These are phyloP conservation scores for Arctopsyche grandis DNA, from an alignment of 1,140 invertebrate species.

Conservation along the genomic window DNA sequence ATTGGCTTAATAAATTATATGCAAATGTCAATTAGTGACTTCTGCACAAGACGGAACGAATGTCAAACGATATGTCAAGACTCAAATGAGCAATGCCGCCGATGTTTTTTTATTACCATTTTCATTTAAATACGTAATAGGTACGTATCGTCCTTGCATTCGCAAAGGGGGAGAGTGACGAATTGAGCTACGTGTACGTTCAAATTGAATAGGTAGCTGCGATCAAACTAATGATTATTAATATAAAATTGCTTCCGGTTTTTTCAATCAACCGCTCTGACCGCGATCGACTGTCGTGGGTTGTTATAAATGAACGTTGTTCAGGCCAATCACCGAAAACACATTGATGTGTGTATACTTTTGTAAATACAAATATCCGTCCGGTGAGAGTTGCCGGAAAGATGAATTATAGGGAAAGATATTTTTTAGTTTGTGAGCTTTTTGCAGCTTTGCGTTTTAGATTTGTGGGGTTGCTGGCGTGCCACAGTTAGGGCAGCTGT, in stretches of 20 bases:
- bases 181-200: not conserved
- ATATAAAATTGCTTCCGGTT: constrained; percentile 39
- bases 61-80: constrained; percentile 30
- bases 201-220: constrained; percentile 31
- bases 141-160: not conserved
- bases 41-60: constrained; percentile 10
- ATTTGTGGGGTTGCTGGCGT: no score
- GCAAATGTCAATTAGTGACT: constrained; percentile 35
- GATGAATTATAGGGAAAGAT: no score
- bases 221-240: constrained; percentile 30
- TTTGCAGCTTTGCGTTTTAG: no score
- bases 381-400: no score
- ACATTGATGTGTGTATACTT: no score
- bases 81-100: not conserved
- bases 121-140: not conserved
- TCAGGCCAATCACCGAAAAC: no score
- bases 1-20: constrained; percentile 41
- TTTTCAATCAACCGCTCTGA: constrained; percentile 12
- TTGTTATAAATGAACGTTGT: no score
- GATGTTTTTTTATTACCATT: not conserved
- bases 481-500: no score
- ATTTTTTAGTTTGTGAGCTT: no score
- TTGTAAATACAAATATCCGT: no score
- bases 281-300: constrained; percentile 5
- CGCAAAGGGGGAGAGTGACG: not conserved